Evolutionary conservation across 2,113 vertebrate genomes (phyloP).

Genomic region (Peromyscus leucopus): DNA sequence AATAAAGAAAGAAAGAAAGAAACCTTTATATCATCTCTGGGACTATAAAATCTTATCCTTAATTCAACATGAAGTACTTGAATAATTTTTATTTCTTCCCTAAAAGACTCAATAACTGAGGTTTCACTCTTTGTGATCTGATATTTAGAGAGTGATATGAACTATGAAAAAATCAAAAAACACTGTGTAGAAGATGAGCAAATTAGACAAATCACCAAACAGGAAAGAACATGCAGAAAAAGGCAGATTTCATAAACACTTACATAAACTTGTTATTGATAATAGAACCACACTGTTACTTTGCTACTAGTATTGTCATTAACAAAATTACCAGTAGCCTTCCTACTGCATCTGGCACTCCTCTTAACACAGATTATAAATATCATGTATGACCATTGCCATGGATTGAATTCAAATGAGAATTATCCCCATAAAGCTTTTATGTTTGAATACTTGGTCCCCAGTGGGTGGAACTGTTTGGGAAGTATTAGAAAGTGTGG

Average conservation of each 20-base stretch:
- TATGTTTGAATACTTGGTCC: too few relatives aligned
- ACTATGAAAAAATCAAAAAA: not conserved
- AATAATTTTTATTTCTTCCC: not conserved
- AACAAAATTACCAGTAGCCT: not conserved
- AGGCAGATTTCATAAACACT: not conserved
- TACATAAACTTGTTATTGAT: not conserved
- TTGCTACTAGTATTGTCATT: not conserved
- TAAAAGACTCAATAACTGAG: not conserved
- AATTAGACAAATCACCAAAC: not conserved
- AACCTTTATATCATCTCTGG: not conserved
- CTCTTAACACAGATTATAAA: not conserved
- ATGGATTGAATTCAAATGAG: not conserved
- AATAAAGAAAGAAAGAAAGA: too few relatives aligned
- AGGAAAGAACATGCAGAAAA: not conserved
- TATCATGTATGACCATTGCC: not conserved
- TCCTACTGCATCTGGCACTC: not conserved
- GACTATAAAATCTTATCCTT: not conserved
- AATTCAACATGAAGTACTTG: not conserved
- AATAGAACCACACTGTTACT: not conserved
- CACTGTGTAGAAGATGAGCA: not conserved
- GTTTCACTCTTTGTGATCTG: not conserved
- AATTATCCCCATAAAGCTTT: not conserved
- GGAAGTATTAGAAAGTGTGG: not conserved
- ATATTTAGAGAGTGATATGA: not conserved
- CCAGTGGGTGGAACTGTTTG: not conserved